phyloP scores from a whole-genome alignment of 2,113 vertebrate genomes.

The Forbesichthys agassizii region DNA sequence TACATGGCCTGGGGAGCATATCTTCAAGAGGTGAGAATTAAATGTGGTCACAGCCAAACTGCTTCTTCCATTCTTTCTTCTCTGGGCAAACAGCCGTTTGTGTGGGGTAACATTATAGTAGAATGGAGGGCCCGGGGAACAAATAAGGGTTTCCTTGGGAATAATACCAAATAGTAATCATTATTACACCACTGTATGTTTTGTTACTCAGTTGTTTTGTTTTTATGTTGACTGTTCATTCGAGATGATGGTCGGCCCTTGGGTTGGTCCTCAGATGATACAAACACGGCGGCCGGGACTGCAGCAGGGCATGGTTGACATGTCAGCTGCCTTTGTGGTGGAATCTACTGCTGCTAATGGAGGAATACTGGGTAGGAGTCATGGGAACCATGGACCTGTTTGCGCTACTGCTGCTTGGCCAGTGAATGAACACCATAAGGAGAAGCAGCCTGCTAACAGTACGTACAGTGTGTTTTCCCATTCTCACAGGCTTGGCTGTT shows the following conservation, averaged over 20 bases:
- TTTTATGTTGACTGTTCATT: slow-evolving; percentile 73
- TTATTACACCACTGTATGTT: neutral
- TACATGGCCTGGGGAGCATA: slow-evolving; percentile 83
- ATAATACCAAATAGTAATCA: neutral
- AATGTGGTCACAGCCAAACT: neutral
- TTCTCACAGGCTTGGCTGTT: slow-evolving; percentile 77
- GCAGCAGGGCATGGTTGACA: slow-evolving; percentile 79
- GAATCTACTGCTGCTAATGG: slow-evolving; percentile 84
- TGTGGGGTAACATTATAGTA: no score
- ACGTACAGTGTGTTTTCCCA: neutral
- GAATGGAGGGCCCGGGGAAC: no score
- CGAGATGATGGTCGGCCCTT: slow-evolving; percentile 82
- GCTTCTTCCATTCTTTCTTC: no score
- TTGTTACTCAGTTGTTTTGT: neutral
- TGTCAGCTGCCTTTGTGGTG: slow-evolving; percentile 82
- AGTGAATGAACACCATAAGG: neutral
- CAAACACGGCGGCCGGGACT: slow-evolving; percentile 85
- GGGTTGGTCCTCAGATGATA: slow-evolving; percentile 83
- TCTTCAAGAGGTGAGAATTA: slow-evolving; percentile 82
- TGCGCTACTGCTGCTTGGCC: neutral
- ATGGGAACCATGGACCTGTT: neutral
- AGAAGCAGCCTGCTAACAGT: neutral
- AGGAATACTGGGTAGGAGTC: slow-evolving; percentile 80
- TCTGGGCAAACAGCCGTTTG: no score
- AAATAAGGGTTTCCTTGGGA: no score